These are phyloP conservation scores for Wiebesia pumilae DNA, from an alignment of 1,140 invertebrate genomes.

Conservation along the genomic window DNA sequence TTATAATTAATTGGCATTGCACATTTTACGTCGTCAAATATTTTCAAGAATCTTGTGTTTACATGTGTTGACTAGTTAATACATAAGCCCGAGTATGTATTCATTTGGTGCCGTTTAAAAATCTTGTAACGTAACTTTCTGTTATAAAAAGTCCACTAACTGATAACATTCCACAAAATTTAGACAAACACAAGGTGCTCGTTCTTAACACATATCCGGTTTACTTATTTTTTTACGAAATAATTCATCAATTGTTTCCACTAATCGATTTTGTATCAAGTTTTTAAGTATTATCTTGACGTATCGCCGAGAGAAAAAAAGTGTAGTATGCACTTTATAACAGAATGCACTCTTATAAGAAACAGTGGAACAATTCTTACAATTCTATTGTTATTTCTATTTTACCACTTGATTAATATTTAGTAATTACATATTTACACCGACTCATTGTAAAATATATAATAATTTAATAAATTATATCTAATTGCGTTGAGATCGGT, in stretches of 20 bases:
- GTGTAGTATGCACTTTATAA: neutral
- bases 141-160: neutral
- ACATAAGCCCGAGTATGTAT: slow-evolving; percentile 21
- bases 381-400: neutral
- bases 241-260: too few relatives aligned
- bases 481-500: slow-evolving; percentile 21
- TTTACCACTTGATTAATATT: neutral
- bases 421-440: slow-evolving; percentile 60
- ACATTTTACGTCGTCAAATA: slow-evolving; percentile 46
- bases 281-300: too few relatives aligned
- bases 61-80: slow-evolving; percentile 7
- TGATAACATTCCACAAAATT: too few relatives aligned
- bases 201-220: too few relatives aligned
- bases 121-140: neutral
- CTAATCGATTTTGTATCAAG: too few relatives aligned
- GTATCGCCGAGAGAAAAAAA: neutral
- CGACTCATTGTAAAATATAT: slow-evolving; percentile 24
- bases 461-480: slow-evolving; percentile 21
- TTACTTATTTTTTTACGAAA: too few relatives aligned
- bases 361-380: neutral
- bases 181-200: too few relatives aligned
- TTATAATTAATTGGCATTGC: slow-evolving; percentile 38
- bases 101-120: neutral
- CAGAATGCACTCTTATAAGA: neutral
- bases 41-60: slow-evolving; percentile 1